phyloP scores from a whole-genome alignment of 2,113 vertebrate genomes.

The Nesogale talazaci region DNA sequence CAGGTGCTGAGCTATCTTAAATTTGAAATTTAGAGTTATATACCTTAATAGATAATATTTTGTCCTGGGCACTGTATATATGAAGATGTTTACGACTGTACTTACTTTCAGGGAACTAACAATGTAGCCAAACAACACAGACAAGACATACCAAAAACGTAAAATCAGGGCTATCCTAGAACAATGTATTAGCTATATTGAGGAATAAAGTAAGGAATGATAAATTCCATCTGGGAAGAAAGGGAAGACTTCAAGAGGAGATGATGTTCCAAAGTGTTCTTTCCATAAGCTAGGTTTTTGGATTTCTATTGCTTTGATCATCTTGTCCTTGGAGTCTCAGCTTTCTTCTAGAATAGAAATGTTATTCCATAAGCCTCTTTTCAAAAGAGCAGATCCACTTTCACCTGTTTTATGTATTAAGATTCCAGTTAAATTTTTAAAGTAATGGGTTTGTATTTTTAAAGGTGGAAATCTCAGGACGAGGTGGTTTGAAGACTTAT shows the following conservation, averaged over 20 bases:
- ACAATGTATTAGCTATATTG: not conserved
- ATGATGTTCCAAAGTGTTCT: not conserved
- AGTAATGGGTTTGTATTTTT: slow-evolving; percentile 45
- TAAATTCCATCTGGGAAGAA: slow-evolving; percentile 14
- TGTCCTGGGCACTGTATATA: not conserved
- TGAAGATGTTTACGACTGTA: slow-evolving; percentile 8
- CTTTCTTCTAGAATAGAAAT: slow-evolving; percentile 34
- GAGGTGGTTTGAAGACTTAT: not conserved
- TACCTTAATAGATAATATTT: slow-evolving; percentile 40
- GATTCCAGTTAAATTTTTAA: slow-evolving; percentile 37
- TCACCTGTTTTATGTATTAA: slow-evolving; percentile 20
- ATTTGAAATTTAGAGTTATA: slow-evolving; percentile 4
- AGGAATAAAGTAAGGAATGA: slow-evolving; percentile 27
- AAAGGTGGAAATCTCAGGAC: slow-evolving; percentile 22
- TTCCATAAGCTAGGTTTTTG: slow-evolving; percentile 46
- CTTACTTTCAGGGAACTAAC: slow-evolving; percentile 6
- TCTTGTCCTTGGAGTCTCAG: slow-evolving; percentile 14
- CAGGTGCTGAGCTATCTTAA: not conserved
- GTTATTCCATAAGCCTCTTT: slow-evolving; percentile 34
- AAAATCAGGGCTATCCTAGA: not conserved
- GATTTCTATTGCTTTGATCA: slow-evolving; percentile 33
- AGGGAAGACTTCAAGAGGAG: slow-evolving; percentile 27
- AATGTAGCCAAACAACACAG: not conserved
- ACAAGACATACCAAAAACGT: not conserved
- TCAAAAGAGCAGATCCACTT: slow-evolving; percentile 14